Base-by-base conservation (phyloP, 2,797 vertebrate genomes). In the Picus viridis region DNA sequence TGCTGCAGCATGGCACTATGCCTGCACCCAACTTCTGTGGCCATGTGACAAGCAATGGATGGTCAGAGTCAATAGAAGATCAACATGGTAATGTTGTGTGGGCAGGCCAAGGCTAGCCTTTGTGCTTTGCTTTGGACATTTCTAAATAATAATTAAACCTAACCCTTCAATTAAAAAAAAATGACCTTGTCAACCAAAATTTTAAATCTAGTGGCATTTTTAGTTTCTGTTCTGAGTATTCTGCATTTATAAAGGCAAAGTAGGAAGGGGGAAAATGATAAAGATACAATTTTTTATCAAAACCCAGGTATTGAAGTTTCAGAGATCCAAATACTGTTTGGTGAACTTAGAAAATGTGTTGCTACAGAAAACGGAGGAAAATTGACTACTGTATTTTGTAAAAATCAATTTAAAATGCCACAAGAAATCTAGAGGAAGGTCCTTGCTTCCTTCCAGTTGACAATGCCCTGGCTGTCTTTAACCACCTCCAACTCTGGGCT, bases 21-120 rank as follows among this genome's bases (percentile, higher is more conserved):
- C 7, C 36, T 49, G 72, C 63, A 30, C 19, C 36, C 36, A 5
- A 20, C 20, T 57, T 73, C 32, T 10, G 20, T 3, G 2, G 12
- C 61, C 68, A 34, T 1, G 3, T 4, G 14, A n/a, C 49, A 47
- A 45, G 65, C 72, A 15, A 1, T 0, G 7, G 47, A 5, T 49
- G 58, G 22, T 32, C 77, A 59, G 61, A 29, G 49, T 39, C 88
- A 43, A 27, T 2, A 22, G 34, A 56, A 76, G 63, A 51, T 71
- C 69, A 43, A 20, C 2, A 12, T 4, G 26, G 24, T n/a, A 73
- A 10, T 6, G 6, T 3, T 56, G 27, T 39, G 54, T 53, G 34
- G 54, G 34, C 54, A 89, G 43, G 39, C 45, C 45, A 83, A 75
- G 43, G 8, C 43, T 88, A 68, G 89, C 51, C 20, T 83, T 34